A percentile compares a stretch with the other conserved stretches of the same genome.
phyloP scores from a whole-genome alignment of 2,888 invertebrate species.

The Luperina testacea region DNA sequence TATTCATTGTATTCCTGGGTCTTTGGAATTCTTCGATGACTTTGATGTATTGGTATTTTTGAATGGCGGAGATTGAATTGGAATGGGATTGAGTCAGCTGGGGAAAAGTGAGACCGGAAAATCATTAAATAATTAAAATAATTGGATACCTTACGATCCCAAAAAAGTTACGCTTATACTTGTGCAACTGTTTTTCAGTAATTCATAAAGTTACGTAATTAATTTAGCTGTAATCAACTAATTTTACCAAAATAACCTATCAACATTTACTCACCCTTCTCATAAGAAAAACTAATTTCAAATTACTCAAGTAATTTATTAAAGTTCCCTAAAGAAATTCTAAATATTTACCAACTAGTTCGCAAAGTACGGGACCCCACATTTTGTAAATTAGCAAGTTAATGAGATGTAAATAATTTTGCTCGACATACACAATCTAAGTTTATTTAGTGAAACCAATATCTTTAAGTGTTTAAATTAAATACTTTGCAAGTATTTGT shows the following conservation, averaged over 20 bases:
- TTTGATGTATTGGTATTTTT: constrained; percentile 63
- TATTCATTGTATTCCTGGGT: constrained; percentile 56
- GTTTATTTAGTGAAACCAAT: constrained; percentile 65
- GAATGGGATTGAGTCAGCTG: constrained; percentile 40
- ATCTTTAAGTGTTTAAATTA: constrained; percentile 50
- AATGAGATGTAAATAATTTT: constrained; percentile 59
- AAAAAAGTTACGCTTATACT: background rate
- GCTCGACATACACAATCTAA: constrained; percentile 48
- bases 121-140: constrained; percentile 4
- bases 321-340: constrained; percentile 50
- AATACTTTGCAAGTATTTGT: constrained; percentile 58
- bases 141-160: background rate
- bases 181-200: background rate
- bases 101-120: background rate
- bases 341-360: constrained; percentile 56
- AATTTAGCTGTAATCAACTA: background rate
- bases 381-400: constrained; percentile 53
- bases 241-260: background rate
- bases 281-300: constrained; percentile 32
- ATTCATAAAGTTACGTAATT: background rate
- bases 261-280: background rate
- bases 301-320: constrained; percentile 27
- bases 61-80: constrained; percentile 50
- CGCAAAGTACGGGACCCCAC: constrained; percentile 38
- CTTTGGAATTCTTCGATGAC: constrained; percentile 43